phyloP scores from a whole-genome alignment of 2,797 vertebrate genomes.

The Anolis apletophallus region DNA sequence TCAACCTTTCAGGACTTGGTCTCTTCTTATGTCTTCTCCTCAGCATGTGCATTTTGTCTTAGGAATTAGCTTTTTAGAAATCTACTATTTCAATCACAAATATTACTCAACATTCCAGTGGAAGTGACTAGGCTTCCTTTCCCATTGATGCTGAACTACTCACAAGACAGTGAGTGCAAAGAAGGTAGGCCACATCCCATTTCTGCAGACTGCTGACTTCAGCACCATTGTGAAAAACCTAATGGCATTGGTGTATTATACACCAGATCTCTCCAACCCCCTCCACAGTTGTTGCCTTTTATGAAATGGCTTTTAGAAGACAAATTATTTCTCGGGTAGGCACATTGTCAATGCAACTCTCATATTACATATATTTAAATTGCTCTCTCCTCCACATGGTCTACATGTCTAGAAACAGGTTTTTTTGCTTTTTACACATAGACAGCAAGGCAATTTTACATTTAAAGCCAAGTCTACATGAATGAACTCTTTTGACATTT shows the following conservation, averaged over 20 bases:
- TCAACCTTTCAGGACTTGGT: conserved; percentile 13
- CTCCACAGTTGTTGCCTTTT: background rate
- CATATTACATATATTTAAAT: too few relatives aligned
- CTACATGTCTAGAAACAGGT: conserved; percentile 24
- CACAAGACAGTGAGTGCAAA: conserved; percentile 60
- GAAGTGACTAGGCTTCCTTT: conserved; percentile 29
- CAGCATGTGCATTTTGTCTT: conserved; percentile 23
- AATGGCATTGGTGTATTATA: conserved; percentile 42
- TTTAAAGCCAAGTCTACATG: conserved; percentile 14
- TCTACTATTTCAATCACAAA: conserved; percentile 22
- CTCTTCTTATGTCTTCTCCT: conserved; percentile 25
- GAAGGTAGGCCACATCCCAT: conserved; percentile 49
- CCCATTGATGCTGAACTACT: conserved; percentile 42
- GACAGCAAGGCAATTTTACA: background rate
- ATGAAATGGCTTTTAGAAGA: conserved; percentile 27
- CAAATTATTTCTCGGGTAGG: background rate
- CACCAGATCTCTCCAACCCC: conserved; percentile 8
- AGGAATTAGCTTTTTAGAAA: conserved; percentile 26
- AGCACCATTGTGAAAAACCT: conserved; percentile 57
- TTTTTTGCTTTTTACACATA: conserved; percentile 14
- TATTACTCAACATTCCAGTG: conserved; percentile 38
- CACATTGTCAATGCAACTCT: conserved; percentile 25
- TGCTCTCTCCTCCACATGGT: conserved; percentile 18
- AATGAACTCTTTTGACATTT: conserved; percentile 17
- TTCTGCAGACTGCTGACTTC: conserved; percentile 72